A percentile compares a stretch with the other conserved stretches of the same genome.
Conservation (phyloP, 1,140 invertebrate species). For the Theocolax elegans region DNA sequence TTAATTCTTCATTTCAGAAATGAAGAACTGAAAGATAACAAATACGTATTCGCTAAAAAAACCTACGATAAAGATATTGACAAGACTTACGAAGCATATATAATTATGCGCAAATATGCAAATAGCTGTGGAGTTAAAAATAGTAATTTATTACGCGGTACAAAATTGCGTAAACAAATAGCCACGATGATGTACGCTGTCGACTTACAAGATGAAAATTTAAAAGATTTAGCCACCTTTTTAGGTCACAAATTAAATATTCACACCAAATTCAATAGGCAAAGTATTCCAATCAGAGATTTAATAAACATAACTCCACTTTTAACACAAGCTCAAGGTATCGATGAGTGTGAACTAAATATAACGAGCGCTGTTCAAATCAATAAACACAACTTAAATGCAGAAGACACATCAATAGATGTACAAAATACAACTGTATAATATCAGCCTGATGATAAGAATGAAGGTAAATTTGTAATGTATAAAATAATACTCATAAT, state of each 20-base stretch:
- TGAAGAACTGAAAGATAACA: not conserved
- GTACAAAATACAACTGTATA: not conserved
- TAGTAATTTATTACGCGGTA: not conserved
- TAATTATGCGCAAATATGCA: not conserved
- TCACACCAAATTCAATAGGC: not conserved
- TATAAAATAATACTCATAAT: not conserved
- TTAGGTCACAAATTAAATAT: not conserved
- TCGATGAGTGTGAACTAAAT: not conserved
- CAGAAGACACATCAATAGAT: not conserved
- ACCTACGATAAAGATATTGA: not conserved
- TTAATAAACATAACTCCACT: not conserved
- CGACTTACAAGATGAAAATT: not conserved
- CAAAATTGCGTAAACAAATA: not conserved
- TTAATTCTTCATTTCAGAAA: not conserved
- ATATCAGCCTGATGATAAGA: not conserved
- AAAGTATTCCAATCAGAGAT: not conserved
- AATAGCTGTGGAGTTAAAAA: not conserved
- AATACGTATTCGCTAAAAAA: not conserved
- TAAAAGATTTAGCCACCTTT: not conserved
- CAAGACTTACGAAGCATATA: not conserved
- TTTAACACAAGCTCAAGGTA: not conserved
- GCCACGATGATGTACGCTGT: not conserved
- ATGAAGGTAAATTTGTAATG: not conserved
- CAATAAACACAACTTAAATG: not conserved
- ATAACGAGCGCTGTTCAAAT: not conserved